phyloP scores from a whole-genome alignment of 2,888 invertebrate genomes.

The Autographa gamma region DNA sequence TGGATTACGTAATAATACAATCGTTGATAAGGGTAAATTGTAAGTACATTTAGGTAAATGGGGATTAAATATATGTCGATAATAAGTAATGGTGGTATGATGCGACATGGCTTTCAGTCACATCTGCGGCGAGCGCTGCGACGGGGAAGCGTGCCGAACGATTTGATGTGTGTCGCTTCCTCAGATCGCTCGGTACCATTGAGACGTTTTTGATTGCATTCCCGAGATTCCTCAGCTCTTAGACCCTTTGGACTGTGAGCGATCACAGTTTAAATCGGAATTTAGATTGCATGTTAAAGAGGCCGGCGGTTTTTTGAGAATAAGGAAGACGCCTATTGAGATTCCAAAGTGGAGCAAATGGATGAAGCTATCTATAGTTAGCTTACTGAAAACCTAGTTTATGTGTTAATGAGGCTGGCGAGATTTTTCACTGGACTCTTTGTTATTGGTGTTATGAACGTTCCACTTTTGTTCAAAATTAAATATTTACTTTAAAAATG shows the following conservation, averaged over 20 bases:
- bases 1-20: not conserved
- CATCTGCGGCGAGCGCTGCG: slow-evolving; percentile 48
- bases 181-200: slow-evolving; percentile 55
- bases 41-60: not conserved
- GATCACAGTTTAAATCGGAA: slow-evolving; percentile 65
- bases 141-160: slow-evolving; percentile 58
- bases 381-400: slow-evolving; percentile 33
- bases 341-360: slow-evolving; percentile 42
- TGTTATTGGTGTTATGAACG: not conserved
- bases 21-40: not conserved
- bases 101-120: slow-evolving; percentile 52
- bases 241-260: slow-evolving; percentile 60
- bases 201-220: slow-evolving; percentile 70
- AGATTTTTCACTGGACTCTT: slow-evolving; percentile 11
- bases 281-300: slow-evolving; percentile 64
- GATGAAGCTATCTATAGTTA: slow-evolving; percentile 19
- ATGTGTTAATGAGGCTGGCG: slow-evolving; percentile 42
- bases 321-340: slow-evolving; percentile 55
- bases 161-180: slow-evolving; percentile 63
- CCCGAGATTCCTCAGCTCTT: slow-evolving; percentile 59
- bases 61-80: not conserved
- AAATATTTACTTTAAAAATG: not conserved
- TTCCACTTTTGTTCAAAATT: not conserved
- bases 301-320: slow-evolving; percentile 56
- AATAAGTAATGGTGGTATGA: slow-evolving; percentile 29